Evolutionary conservation across 2,888 invertebrate genomes (phyloP).

Genomic region (Arge pagana): DNA sequence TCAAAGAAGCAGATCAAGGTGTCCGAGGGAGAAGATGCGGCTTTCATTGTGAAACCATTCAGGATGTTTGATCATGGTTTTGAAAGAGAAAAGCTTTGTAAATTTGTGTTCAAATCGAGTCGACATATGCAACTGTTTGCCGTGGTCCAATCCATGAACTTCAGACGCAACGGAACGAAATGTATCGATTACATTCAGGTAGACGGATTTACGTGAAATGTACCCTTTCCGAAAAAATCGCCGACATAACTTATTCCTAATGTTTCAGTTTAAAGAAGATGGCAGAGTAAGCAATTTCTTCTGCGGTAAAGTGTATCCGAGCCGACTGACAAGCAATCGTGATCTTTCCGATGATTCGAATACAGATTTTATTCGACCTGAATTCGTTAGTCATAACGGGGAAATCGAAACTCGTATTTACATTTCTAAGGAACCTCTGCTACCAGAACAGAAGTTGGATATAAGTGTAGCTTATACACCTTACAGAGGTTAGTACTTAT

Average conservation of each 20-base stretch:
- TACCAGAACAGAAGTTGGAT: slow-evolving; percentile 47
- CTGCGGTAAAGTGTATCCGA: slow-evolving; percentile 53
- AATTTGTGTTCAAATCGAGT: slow-evolving; percentile 40
- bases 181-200: slow-evolving; percentile 62
- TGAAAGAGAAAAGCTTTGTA: slow-evolving; percentile 37
- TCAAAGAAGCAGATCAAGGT: slow-evolving; percentile 22
- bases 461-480: slow-evolving; percentile 60
- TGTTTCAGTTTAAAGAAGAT: slow-evolving; percentile 51
- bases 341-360: slow-evolving; percentile 32
- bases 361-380: slow-evolving; percentile 12
- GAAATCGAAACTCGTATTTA: slow-evolving; percentile 57
- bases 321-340: slow-evolving; percentile 36
- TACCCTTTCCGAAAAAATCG: neutral
- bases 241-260: neutral
- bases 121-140: slow-evolving; percentile 57
- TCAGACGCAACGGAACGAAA: slow-evolving; percentile 54
- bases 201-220: slow-evolving; percentile 7
- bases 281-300: slow-evolving; percentile 41
- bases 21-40: slow-evolving; percentile 8
- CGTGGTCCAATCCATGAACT: slow-evolving; percentile 60
- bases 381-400: slow-evolving; percentile 38
- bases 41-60: slow-evolving; percentile 26
- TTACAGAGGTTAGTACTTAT: slow-evolving; percentile 58
- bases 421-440: slow-evolving; percentile 49
- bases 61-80: slow-evolving; percentile 28